Conservation (phyloP, 2,888 invertebrate genomes). For the Troides aeacus region DNA sequence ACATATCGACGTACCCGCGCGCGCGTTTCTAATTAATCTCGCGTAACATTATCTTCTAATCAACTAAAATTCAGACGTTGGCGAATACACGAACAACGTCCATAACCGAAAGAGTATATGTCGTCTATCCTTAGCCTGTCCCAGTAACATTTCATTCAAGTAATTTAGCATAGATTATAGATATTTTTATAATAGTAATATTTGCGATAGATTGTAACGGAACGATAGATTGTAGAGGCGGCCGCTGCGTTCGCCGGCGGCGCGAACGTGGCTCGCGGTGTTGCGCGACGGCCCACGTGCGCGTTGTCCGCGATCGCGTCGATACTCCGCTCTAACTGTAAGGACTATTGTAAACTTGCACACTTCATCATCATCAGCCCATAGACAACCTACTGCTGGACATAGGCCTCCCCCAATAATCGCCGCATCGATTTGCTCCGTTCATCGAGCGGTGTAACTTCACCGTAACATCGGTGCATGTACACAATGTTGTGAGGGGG, state of each 20-base stretch:
- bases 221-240: slow-evolving; percentile 48
- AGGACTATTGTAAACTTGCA: slow-evolving; percentile 68
- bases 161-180: slow-evolving; percentile 75
- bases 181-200: slow-evolving; percentile 78
- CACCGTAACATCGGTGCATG: too few relatives aligned
- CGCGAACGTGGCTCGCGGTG: slow-evolving; percentile 24
- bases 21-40: slow-evolving; percentile 55
- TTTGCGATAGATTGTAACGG: slow-evolving; percentile 65
- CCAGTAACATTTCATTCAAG: slow-evolving; percentile 69
- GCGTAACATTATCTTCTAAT: slow-evolving; percentile 41
- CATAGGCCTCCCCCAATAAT: too few relatives aligned
- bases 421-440: too few relatives aligned
- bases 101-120: slow-evolving; percentile 69
- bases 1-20: slow-evolving; percentile 41
- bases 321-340: slow-evolving; percentile 44
- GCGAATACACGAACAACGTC: slow-evolving; percentile 59
- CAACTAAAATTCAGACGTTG: slow-evolving; percentile 55
- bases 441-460: too few relatives aligned
- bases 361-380: slow-evolving; percentile 36
- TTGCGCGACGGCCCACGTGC: slow-evolving; percentile 43
- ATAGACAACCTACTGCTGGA: too few relatives aligned
- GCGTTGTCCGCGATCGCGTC: slow-evolving; percentile 35
- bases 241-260: slow-evolving; percentile 45
- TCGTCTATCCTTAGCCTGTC: slow-evolving; percentile 78
- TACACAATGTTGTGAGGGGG: too few relatives aligned